Percentiles rank a stretch among this genome's conserved stretches.
Evolutionary conservation across 1,140 invertebrate species (phyloP).

Genomic region (Achatina immaculata): DNA sequence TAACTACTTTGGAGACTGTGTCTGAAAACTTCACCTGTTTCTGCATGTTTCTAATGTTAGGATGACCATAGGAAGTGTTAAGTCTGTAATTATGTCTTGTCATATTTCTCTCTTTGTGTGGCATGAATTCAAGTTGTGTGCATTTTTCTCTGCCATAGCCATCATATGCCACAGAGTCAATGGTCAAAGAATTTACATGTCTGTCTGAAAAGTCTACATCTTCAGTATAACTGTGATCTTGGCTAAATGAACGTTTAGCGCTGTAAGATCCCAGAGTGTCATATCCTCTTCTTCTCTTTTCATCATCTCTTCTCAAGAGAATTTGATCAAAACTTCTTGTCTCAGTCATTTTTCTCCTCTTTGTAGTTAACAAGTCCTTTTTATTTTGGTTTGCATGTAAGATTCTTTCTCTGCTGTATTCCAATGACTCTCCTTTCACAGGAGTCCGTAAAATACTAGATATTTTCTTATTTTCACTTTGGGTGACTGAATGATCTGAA

Average conservation of each 20-base stretch:
- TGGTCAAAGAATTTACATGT: not conserved
- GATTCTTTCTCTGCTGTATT: not conserved
- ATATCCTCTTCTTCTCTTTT: not conserved
- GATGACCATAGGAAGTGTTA: not conserved
- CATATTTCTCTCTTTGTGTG: not conserved
- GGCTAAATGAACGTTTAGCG: not conserved
- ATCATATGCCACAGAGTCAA: not conserved
- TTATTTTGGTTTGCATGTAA: not conserved
- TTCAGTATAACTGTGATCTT: not conserved
- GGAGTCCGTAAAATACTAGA: not conserved
- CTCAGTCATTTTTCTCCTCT: not conserved
- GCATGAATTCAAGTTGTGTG: not conserved
- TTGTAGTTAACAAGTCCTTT: not conserved
- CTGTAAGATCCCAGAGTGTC: not conserved
- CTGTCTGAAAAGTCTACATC: not conserved
- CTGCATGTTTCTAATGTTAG: not conserved
- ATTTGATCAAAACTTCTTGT: not conserved
- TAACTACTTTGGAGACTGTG: not conserved
- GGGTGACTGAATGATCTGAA: no score
- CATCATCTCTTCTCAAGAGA: not conserved
- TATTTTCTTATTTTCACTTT: not conserved
- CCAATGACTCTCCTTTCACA: not conserved
- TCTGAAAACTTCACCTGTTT: constrained; percentile 2
- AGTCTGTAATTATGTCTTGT: not conserved
- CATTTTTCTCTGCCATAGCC: not conserved